phyloP scores from a whole-genome alignment of 2,797 vertebrate species.

The Microcaecilia unicolor region DNA sequence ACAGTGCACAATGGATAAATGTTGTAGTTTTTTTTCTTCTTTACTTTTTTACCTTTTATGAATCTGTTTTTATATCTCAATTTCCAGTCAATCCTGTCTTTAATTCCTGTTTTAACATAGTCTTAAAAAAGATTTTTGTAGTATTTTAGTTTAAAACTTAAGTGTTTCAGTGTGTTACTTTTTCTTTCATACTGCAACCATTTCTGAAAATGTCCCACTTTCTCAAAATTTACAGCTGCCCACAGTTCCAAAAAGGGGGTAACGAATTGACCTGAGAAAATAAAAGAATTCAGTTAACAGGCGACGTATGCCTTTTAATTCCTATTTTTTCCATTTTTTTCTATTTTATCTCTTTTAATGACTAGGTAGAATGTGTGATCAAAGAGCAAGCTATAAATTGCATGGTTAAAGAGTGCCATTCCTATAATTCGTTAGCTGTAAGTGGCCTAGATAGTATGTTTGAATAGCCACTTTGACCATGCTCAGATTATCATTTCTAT shows the following conservation, averaged over 20 bases:
- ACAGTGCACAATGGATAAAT: constrained; percentile 60
- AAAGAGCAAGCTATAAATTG: constrained; percentile 33
- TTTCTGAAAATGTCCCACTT: constrained; percentile 53
- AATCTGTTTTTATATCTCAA: constrained; percentile 36
- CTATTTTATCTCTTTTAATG: constrained; percentile 36
- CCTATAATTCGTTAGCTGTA: constrained; percentile 32
- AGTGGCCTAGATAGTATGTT: constrained; percentile 18
- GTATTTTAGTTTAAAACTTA: constrained; percentile 28
- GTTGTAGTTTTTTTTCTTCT: constrained; percentile 59
- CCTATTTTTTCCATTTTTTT: constrained; percentile 44
- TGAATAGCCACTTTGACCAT: constrained; percentile 47
- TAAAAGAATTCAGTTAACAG: constrained; percentile 56
- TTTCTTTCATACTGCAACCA: constrained; percentile 48
- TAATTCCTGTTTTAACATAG: constrained; percentile 45
- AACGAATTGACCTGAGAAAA: constrained; percentile 49
- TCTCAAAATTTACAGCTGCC: constrained; percentile 59
- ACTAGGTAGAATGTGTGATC: constrained; percentile 44
- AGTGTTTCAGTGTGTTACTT: constrained; percentile 39
- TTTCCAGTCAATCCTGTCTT: constrained; percentile 44
- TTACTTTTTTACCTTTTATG: constrained; percentile 48
- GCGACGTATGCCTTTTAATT: constrained; percentile 53
- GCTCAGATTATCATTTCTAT: constrained; percentile 41
- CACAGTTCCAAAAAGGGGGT: constrained; percentile 46
- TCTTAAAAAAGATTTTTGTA: constrained; percentile 27
- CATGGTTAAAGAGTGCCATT: constrained; percentile 47